Conservation (phyloP, 2,888 invertebrate genomes). For the Torymus texanus region DNA sequence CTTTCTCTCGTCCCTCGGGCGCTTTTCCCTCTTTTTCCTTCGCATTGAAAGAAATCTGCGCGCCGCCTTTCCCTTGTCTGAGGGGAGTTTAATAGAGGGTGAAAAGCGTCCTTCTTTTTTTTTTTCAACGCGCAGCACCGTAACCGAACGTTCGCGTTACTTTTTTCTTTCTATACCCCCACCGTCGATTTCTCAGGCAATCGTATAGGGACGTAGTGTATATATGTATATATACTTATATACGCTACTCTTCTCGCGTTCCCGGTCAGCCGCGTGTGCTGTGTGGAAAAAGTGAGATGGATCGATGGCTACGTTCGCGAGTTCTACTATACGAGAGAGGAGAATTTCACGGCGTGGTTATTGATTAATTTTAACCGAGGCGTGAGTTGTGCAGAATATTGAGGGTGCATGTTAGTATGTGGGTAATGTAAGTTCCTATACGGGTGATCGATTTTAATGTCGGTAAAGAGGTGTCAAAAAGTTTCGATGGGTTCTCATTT, state of each 20-base stretch:
- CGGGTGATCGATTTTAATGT: too few species aligned
- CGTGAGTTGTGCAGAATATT: too few species aligned
- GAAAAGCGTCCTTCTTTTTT: slow-evolving; percentile 66
- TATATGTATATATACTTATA: not conserved
- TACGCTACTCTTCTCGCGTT: slow-evolving; percentile 38
- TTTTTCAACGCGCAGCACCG: slow-evolving; percentile 51
- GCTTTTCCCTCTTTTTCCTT: slow-evolving; percentile 59
- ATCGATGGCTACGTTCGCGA: not conserved
- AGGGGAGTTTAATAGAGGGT: slow-evolving; percentile 75
- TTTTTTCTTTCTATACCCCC: slow-evolving; percentile 46
- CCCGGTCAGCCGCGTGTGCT: slow-evolving; percentile 55
- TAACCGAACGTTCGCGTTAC: slow-evolving; percentile 42
- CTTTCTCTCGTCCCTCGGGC: not conserved
- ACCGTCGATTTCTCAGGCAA: slow-evolving; percentile 47
- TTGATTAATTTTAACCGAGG: too few species aligned
- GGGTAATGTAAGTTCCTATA: too few species aligned
- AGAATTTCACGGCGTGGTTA: too few species aligned
- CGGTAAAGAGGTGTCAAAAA: too few species aligned
- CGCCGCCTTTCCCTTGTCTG: slow-evolving; percentile 79
- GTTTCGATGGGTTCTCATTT: too few species aligned
- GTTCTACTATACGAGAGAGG: too few species aligned
- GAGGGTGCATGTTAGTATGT: too few species aligned
- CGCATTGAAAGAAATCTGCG: slow-evolving; percentile 45
- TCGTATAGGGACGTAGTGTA: slow-evolving; percentile 12
- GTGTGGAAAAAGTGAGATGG: slow-evolving; percentile 40